Conservation (phyloP, 2,113 vertebrate genomes). For the Saimiri boliviensis region DNA sequence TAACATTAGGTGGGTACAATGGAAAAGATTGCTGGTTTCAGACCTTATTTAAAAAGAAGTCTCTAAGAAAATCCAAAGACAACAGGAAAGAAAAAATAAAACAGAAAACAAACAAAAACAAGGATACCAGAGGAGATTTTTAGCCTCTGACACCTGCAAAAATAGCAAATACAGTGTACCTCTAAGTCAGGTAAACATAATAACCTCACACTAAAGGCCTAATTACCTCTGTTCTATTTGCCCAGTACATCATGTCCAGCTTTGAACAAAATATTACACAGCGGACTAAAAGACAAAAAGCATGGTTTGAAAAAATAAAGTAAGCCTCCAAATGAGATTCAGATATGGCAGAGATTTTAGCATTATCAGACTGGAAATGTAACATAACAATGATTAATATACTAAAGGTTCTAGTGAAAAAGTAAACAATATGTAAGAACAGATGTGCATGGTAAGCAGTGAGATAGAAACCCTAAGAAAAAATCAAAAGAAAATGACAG, state of each 20-base stretch:
- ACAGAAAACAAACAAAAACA: not conserved
- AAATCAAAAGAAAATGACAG: not conserved
- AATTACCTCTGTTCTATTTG: not conserved
- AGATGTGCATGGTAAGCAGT: not conserved
- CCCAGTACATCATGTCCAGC: not conserved
- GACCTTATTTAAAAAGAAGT: not conserved
- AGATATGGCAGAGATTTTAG: not conserved
- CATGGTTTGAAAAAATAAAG: not conserved
- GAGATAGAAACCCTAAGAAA: not conserved
- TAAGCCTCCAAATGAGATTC: not conserved
- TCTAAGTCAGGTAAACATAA: not conserved
- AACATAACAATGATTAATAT: not conserved
- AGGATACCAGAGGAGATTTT: not conserved
- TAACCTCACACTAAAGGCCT: not conserved
- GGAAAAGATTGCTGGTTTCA: not conserved
- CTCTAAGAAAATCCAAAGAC: not conserved
- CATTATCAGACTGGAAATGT: not conserved
- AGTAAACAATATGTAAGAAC: not conserved
- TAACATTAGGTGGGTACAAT: not conserved
- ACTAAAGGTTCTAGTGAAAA: not conserved
- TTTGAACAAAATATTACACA: not conserved
- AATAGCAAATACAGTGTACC: not conserved
- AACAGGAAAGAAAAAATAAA: not conserved
- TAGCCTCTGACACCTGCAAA: not conserved
- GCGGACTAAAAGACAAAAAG: not conserved